phyloP scores from a whole-genome alignment of 2,888 invertebrate species.

The Plebejus argus region DNA sequence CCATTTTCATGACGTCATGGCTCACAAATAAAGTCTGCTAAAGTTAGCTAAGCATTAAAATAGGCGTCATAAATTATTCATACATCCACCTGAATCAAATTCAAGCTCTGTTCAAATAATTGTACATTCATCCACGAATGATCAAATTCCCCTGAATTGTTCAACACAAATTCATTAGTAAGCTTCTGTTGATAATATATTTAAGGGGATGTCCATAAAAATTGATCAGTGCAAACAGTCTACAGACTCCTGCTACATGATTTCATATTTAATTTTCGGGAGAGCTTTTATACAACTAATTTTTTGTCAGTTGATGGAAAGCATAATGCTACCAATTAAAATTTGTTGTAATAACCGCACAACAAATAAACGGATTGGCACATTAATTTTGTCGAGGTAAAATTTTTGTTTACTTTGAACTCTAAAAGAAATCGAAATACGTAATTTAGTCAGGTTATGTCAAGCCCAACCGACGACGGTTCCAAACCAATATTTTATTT shows the following conservation, averaged over 20 bases:
- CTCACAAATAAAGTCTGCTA: neutral
- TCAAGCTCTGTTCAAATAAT: constrained; percentile 21
- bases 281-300: too few species aligned
- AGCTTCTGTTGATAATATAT: neutral
- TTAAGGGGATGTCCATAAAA: neutral
- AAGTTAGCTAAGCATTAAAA: constrained; percentile 19
- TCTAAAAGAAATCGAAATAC: too few species aligned
- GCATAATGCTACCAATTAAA: too few species aligned
- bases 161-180: constrained; percentile 17
- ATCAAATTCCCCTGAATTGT: constrained; percentile 18
- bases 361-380: too few species aligned
- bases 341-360: too few species aligned
- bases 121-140: constrained; percentile 2
- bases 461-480: too few species aligned
- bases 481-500: too few species aligned
- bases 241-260: neutral
- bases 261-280: too few species aligned
- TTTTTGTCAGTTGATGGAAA: too few species aligned
- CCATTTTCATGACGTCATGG: neutral
- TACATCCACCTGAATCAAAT: constrained; percentile 22
- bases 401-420: too few species aligned
- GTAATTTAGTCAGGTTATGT: too few species aligned
- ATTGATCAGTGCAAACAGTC: neutral
- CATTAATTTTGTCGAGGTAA: too few species aligned
- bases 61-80: constrained; percentile 6